phyloP scores from a whole-genome alignment of 1,140 invertebrate species.

The Lanistes nyassanus region DNA sequence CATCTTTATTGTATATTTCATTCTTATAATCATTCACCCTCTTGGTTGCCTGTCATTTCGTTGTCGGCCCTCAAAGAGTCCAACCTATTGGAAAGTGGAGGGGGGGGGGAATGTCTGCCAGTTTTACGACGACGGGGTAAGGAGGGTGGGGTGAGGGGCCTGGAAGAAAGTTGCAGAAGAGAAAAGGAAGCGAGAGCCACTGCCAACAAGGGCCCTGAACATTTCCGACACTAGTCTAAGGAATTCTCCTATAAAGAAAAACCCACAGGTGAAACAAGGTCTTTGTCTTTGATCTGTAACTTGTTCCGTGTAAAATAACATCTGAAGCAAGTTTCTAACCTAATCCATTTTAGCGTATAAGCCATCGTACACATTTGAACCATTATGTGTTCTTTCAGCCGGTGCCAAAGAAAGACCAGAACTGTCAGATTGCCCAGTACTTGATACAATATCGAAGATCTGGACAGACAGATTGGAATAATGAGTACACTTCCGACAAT shows the following conservation, averaged over 20 bases:
- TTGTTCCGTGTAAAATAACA: not conserved
- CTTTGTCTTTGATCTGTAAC: not conserved
- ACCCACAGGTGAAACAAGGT: not conserved
- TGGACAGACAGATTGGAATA: not conserved
- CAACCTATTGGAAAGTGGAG: too few relatives aligned
- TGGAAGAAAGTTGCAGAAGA: too few relatives aligned
- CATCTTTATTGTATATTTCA: too few relatives aligned
- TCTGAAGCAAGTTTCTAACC: too few relatives aligned
- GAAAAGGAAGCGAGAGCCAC: too few relatives aligned
- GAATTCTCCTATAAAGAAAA: not conserved
- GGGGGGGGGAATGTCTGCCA: too few relatives aligned
- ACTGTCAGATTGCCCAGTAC: constrained; percentile 34
- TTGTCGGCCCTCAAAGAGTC: too few relatives aligned
- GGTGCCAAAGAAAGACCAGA: constrained; percentile 22
- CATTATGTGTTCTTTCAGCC: constrained; percentile 13
- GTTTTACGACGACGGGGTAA: too few relatives aligned
- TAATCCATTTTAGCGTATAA: not conserved
- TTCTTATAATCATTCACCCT: too few relatives aligned
- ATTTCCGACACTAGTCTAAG: not conserved
- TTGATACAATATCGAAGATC: constrained; percentile 26
- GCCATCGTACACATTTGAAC: not conserved
- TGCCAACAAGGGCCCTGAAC: not conserved
- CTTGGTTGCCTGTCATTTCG: too few relatives aligned
- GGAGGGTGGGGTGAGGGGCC: too few relatives aligned
- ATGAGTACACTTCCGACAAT: constrained; percentile 11